Conservation (phyloP, 2,113 vertebrate genomes). For the Philantomba maxwellii region DNA sequence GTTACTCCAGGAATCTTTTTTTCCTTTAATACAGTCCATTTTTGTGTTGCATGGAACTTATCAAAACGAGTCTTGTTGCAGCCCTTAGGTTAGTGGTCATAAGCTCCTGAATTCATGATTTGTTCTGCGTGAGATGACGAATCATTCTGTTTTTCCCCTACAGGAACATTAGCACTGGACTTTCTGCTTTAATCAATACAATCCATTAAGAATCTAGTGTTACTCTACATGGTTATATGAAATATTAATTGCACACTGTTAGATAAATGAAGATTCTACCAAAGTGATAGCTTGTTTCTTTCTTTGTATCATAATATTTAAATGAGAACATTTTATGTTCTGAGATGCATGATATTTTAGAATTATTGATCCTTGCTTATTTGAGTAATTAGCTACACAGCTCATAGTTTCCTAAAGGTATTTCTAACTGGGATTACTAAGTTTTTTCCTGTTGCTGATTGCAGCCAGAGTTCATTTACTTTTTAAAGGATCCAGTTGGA, state of each 20-base stretch:
- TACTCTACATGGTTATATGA: slow-evolving; percentile 64
- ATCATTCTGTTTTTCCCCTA: slow-evolving; percentile 62
- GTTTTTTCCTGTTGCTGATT: background rate
- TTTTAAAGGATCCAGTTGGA: slow-evolving; percentile 51
- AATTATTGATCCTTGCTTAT: slow-evolving; percentile 47
- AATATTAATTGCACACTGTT: slow-evolving; percentile 77
- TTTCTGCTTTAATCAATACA: slow-evolving; percentile 74
- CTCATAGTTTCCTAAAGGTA: background rate
- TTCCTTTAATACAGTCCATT: background rate
- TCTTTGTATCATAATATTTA: slow-evolving; percentile 19
- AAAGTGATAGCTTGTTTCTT: slow-evolving; percentile 26
- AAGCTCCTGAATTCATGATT: slow-evolving; percentile 39
- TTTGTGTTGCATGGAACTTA: background rate
- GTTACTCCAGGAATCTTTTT: background rate
- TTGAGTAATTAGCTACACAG: slow-evolving; percentile 35
- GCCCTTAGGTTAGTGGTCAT: background rate
- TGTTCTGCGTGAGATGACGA: slow-evolving; percentile 4
- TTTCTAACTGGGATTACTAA: background rate
- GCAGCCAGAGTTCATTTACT: slow-evolving; percentile 30
- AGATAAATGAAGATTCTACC: slow-evolving; percentile 64
- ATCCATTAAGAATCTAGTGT: slow-evolving; percentile 74
- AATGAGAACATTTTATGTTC: slow-evolving; percentile 35
- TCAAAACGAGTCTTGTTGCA: background rate
- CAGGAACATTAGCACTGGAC: slow-evolving; percentile 66
- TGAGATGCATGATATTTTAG: background rate